Conservation (phyloP, 2,113 vertebrate genomes). For the Boleophthalmus pectinirostris region DNA sequence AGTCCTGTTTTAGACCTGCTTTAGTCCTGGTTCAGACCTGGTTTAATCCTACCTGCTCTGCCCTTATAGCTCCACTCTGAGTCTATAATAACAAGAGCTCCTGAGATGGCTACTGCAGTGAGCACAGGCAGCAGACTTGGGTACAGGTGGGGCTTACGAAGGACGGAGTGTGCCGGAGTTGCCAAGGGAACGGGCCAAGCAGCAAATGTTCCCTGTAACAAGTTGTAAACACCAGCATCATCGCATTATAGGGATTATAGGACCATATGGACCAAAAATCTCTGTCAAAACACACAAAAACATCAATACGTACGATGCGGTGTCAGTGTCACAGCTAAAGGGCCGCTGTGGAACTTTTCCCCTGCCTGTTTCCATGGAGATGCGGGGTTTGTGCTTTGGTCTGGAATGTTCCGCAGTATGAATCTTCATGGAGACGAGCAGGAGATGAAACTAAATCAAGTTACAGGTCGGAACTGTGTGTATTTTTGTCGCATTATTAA, state of each 20-base stretch:
- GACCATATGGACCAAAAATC: slow-evolving; percentile 22
- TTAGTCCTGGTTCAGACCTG: too few relatives aligned
- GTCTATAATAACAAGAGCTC: neutral
- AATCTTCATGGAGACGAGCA: too few relatives aligned
- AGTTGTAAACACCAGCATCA: slow-evolving; percentile 61
- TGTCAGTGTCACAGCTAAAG: too few relatives aligned
- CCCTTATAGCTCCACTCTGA: neutral
- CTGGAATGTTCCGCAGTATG: too few relatives aligned
- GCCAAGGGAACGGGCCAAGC: slow-evolving; percentile 75
- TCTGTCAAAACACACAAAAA: neutral
- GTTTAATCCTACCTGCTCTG: neutral
- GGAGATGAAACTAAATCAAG: too few relatives aligned
- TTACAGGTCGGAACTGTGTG: too few relatives aligned
- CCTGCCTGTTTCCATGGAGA: too few relatives aligned
- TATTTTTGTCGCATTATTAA: too few relatives aligned
- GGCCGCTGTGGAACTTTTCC: too few relatives aligned
- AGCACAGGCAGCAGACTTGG: neutral
- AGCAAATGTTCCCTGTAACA: slow-evolving; percentile 59
- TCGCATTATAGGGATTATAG: slow-evolving; percentile 40
- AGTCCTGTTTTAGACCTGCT: too few relatives aligned
- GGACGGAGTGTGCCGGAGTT: slow-evolving; percentile 62
- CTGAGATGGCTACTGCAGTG: slow-evolving; percentile 40
- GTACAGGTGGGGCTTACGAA: slow-evolving; percentile 52
- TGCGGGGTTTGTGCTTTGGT: too few relatives aligned
- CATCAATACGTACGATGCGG: too few relatives aligned